Evolutionary conservation across 2,113 vertebrate species (phyloP), one percentile per base, ranked within the genome.

Genomic region (Larimichthys crocea): DNA sequence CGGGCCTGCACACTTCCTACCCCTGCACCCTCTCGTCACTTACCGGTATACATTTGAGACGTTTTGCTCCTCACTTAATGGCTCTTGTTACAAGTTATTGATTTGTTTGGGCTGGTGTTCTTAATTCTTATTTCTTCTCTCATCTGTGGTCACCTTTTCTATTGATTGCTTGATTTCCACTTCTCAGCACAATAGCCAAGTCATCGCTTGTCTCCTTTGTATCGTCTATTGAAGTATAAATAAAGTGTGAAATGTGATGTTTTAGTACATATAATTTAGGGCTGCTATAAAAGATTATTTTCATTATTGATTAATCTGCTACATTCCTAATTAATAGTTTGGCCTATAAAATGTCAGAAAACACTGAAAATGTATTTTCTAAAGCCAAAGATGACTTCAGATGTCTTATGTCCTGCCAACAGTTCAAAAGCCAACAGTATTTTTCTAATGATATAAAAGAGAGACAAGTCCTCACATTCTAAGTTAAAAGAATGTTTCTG

Each of bases 1-100:
- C 92, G 97, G 97, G 56, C 97, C 98, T 19, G 97, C 97, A 71
- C 96, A 99, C 80, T 99, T 98, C 92, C 96, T 99, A 82, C 97
- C 97, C 22, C 93, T 99, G 79, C 97, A 99, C 90, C 98, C 98
- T 0, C 94, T 98, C 12, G 96, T 99, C 92, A 97, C 95, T 26
- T 97, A 95, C 91, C 94, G 97, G 98, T 99, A 91, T 17, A 56
- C 22, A 35, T 60, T 49, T 59, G 3, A 63, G 7, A 17, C 19
- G 11, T 40, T 65, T n/a, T 77, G 14, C 9, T 19, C n/a, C 14
- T 46, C 40, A 24, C 10, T 46, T 59, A 40, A n/a, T 10, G 61
- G 1, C n/a, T 8, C 12, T 35, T 80, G n/a, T 78, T 24, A 42
- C 6, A 72, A 75, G 42, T 55, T n/a, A 24, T 66, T 44, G 14